Conservation (phyloP, 2,113 vertebrate genomes). For the Empidonax alnorum region DNA sequence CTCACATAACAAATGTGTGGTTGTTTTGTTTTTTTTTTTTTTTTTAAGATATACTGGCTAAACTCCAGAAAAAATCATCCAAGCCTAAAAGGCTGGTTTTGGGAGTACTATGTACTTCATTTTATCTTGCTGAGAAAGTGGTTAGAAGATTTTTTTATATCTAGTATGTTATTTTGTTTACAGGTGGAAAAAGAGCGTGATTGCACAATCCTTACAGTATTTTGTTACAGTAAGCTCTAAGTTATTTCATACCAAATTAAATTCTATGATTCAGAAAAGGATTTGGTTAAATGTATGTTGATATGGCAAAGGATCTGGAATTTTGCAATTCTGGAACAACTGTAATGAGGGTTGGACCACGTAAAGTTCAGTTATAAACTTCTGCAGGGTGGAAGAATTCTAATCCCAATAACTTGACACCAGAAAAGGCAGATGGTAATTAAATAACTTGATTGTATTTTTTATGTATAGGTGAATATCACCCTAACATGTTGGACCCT, state of each 20-base stretch:
- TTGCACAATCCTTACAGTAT: neutral
- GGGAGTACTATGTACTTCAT: neutral
- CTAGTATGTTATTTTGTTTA: neutral
- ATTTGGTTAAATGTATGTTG: neutral
- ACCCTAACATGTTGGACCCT: neutral
- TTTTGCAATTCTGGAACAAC: neutral
- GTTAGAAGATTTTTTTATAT: neutral
- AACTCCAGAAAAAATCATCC: conserved; percentile 30
- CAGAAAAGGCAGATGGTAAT: neutral
- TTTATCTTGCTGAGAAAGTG: conserved; percentile 1
- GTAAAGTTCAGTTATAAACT: neutral
- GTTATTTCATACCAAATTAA: neutral
- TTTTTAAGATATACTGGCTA: conserved; percentile 3
- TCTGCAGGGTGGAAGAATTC: neutral
- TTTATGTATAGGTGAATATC: neutral
- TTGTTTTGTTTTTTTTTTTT: neutral
- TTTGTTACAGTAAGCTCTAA: neutral
- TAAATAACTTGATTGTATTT: neutral
- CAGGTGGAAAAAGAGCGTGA: neutral
- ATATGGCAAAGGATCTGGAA: neutral
- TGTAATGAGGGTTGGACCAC: neutral
- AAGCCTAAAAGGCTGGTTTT: neutral
- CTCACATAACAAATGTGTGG: conserved; percentile 56
- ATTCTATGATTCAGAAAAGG: neutral
- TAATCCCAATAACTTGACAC: neutral